phyloP scores from a whole-genome alignment of 2,888 invertebrate genomes.

The Meteorus cinctellus region DNA sequence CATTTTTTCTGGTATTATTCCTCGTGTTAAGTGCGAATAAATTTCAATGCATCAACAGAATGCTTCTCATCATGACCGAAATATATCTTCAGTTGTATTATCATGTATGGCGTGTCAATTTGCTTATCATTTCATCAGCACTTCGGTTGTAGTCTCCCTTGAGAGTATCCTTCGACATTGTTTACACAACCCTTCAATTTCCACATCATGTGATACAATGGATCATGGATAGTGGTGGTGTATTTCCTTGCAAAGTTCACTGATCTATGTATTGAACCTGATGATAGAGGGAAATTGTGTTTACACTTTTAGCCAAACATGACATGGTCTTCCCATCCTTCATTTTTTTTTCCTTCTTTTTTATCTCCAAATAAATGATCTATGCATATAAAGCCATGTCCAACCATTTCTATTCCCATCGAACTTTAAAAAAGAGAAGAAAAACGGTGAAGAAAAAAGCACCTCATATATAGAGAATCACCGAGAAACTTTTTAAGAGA shows the following conservation, averaged over 20 bases:
- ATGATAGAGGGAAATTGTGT: conserved; percentile 3
- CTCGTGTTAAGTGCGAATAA: neutral
- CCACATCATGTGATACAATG: neutral
- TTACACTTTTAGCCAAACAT: conserved; percentile 7
- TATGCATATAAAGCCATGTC: neutral
- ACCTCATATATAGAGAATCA: neutral
- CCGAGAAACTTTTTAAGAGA: neutral
- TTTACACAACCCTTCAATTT: neutral
- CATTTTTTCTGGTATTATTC: conserved; percentile 41
- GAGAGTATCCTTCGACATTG: neutral
- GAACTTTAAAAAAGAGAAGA: neutral
- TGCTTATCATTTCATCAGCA: neutral
- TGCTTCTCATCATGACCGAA: conserved; percentile 22
- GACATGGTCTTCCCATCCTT: neutral
- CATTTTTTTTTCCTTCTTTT: neutral
- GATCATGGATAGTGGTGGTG: neutral
- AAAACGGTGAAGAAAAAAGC: neutral
- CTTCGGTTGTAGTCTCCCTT: neutral
- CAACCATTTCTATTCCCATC: neutral
- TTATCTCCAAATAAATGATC: neutral
- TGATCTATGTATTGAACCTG: neutral
- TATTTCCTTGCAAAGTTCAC: neutral
- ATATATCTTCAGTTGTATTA: neutral
- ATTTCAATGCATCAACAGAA: neutral
- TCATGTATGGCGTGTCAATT: neutral